phyloP scores from a whole-genome alignment of 2,888 invertebrate species.

The Athetis lepigone region DNA sequence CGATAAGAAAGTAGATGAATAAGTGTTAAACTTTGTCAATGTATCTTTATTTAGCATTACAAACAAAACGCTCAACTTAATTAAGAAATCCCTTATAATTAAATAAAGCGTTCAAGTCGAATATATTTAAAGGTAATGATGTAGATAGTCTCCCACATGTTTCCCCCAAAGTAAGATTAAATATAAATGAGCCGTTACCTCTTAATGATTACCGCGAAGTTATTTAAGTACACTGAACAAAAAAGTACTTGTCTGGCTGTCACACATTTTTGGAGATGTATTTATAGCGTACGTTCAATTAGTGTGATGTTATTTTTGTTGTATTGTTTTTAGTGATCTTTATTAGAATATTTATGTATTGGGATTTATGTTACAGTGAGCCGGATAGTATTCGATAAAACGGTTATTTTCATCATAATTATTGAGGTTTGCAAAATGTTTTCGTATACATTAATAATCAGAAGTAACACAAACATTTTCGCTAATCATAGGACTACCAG shows the following conservation, averaged over 20 bases:
- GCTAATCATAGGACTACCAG: too few species aligned
- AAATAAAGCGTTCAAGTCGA: slow-evolving; percentile 27
- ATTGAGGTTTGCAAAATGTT: too few species aligned
- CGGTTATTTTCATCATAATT: too few species aligned
- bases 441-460: too few species aligned
- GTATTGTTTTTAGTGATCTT: background rate
- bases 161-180: slow-evolving; percentile 58
- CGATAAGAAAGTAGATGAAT: too few species aligned
- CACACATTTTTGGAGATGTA: slow-evolving; percentile 23
- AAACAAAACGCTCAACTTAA: background rate
- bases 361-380: background rate
- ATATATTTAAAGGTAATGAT: slow-evolving; percentile 45
- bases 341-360: background rate
- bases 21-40: too few species aligned
- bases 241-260: slow-evolving; percentile 35
- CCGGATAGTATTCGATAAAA: too few species aligned
- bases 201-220: slow-evolving; percentile 56
- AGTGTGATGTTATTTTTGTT: slow-evolving; percentile 11
- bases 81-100: slow-evolving; percentile 17
- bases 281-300: slow-evolving; percentile 43
- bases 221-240: slow-evolving; percentile 57
- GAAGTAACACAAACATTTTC: too few species aligned
- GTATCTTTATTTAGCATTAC: too few species aligned
- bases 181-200: slow-evolving; percentile 61
- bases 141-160: slow-evolving; percentile 35